Evolutionary conservation across 2,888 invertebrate genomes (phyloP), one percentile per base, ranked within the genome.

Genomic region (Trisateles emortualis): DNA sequence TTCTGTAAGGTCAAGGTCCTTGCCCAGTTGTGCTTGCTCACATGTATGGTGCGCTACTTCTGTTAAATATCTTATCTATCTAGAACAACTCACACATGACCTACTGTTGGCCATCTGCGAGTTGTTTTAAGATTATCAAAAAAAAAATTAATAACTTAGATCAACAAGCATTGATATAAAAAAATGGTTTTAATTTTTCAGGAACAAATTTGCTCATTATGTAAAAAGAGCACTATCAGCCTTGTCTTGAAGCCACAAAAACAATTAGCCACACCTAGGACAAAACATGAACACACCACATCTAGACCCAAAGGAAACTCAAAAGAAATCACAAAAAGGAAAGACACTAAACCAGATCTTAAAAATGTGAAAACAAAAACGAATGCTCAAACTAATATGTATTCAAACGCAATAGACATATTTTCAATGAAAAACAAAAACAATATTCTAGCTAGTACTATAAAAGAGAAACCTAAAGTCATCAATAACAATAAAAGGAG

Each of bases 401-500:
- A 92, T 67, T 73, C 80, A n/a, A 81, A 79, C 54, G 75, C 88
- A 38, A 77, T 78, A 58, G 84, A 88, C 69, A 80, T 87, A 17
- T 92, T 90, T 72, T 88, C 87, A 17, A 62, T 92, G 35, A 76
- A 78, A 29, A 88, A 88, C 66, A 79, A 86, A 26, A 80, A 80
- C 13, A 92, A 91, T 71, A 78, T 60, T 14, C 38, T 91, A 4
- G 42, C 68, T 13, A 78, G 62, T 53, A 41, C 60, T 19, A 60
- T 74, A 1, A 85, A 84, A 52, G 69, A 70, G 36, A 50, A 71
- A 38, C 66, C 79, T n/a, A 89, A 86, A 75, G 67, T 84, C 17
- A 87, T 90, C 47, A 89, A 87, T 52, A 92, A 90, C 54, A 90
- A 84, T 68, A 92, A 91, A 74, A 90, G 78, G 73, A 91, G 81